Evolutionary conservation across 2,113 vertebrate species (phyloP).

Genomic region (Andinoacara biseriatus): DNA sequence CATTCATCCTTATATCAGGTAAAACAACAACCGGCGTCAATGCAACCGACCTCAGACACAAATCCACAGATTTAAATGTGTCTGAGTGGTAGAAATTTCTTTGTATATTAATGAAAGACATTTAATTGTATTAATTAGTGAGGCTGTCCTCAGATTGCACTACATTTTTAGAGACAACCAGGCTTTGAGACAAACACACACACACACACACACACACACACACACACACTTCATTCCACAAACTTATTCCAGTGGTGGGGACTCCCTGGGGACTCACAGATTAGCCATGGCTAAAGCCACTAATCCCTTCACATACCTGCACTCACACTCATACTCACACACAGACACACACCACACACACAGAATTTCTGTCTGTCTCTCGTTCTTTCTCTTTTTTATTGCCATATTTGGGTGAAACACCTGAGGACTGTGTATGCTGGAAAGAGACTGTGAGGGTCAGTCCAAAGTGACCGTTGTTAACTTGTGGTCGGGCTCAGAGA

Average conservation of each 20-base stretch:
- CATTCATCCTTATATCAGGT: no score
- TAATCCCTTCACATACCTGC: constrained; percentile 70
- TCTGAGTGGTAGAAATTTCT: background rate
- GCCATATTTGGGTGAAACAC: background rate
- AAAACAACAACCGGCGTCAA: no score
- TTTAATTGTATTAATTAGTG: no score
- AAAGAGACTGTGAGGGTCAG: background rate
- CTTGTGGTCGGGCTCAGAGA: background rate
- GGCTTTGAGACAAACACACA: background rate
- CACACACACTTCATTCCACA: no score
- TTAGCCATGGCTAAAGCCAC: constrained; percentile 70
- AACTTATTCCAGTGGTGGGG: no score
- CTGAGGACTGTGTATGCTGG: background rate
- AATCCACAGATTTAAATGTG: no score
- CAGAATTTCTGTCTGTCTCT: background rate
- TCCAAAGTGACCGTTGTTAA: background rate
- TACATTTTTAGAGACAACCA: no score
- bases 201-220: no score
- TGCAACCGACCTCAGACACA: no score
- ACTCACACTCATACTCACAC: constrained; percentile 27
- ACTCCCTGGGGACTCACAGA: no score
- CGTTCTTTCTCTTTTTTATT: background rate
- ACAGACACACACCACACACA: background rate
- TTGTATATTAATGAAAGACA: background rate
- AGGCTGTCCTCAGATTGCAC: no score